phyloP scores from a whole-genome alignment of 2,888 invertebrate species.

The Coenonympha arcania region DNA sequence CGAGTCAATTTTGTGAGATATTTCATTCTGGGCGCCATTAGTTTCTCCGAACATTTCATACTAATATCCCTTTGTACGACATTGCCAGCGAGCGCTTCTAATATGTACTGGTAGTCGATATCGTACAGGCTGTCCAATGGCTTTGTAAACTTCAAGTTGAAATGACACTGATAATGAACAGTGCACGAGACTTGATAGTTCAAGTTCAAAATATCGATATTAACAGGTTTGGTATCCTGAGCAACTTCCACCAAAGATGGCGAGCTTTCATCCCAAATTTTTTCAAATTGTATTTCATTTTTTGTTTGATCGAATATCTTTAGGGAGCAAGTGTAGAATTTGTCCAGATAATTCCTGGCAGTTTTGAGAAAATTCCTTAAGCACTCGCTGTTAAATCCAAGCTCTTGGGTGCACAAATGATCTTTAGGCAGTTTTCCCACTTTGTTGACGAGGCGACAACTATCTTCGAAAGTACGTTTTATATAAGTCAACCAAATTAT shows the following conservation, averaged over 20 bases:
- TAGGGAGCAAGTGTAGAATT: slow-evolving; percentile 58
- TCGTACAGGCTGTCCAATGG: slow-evolving; percentile 86
- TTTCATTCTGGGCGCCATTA: slow-evolving; percentile 78
- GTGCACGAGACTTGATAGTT: slow-evolving; percentile 86
- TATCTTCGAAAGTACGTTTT: slow-evolving; percentile 83
- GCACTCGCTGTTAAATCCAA: slow-evolving; percentile 79
- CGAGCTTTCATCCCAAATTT: slow-evolving; percentile 78
- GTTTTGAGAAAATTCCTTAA: slow-evolving; percentile 68
- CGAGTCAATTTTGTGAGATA: slow-evolving; percentile 83
- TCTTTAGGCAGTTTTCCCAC: slow-evolving; percentile 90
- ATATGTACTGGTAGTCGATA: slow-evolving; percentile 77
- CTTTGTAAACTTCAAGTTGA: slow-evolving; percentile 82
- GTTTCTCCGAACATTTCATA: slow-evolving; percentile 79
- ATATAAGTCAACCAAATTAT: slow-evolving; percentile 93
- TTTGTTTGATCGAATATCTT: slow-evolving; percentile 50
- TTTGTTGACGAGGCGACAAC: slow-evolving; percentile 84
- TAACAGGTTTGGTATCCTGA: slow-evolving; percentile 81
- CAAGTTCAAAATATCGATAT: slow-evolving; percentile 82
- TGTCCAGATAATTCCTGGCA: slow-evolving; percentile 63
- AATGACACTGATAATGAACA: slow-evolving; percentile 84
- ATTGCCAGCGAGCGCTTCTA: slow-evolving; percentile 59
- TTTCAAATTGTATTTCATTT: slow-evolving; percentile 71
- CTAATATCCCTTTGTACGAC: slow-evolving; percentile 71
- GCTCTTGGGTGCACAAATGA: slow-evolving; percentile 83
- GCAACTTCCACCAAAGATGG: slow-evolving; percentile 85